A percentile compares a stretch with the other conserved stretches of the same genome.
phyloP scores from a whole-genome alignment of 2,113 vertebrate species.

The Nycticorax nycticorax region DNA sequence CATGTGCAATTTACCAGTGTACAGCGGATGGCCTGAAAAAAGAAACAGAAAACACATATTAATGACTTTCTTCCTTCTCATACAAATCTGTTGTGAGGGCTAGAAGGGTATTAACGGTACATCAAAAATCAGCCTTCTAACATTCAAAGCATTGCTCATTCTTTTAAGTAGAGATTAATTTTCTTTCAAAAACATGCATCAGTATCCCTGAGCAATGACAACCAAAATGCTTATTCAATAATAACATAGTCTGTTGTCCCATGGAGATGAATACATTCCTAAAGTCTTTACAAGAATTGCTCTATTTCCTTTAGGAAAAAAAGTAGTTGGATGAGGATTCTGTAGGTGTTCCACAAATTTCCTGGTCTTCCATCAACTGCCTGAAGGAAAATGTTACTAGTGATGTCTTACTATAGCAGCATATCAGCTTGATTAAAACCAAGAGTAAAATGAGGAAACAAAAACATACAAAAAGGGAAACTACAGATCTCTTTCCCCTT shows the following conservation, averaged over 20 bases:
- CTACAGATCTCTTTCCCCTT: background rate
- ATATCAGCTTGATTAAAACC: background rate
- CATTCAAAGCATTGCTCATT: background rate
- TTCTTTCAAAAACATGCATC: background rate
- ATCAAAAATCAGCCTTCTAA: background rate
- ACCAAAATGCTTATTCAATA: background rate
- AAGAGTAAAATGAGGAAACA: background rate
- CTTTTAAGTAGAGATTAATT: background rate
- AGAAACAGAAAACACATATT: slow-evolving; percentile 44
- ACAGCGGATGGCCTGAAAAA: slow-evolving; percentile 93
- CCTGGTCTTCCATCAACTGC: background rate
- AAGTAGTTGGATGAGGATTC: background rate
- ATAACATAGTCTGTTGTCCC: background rate
- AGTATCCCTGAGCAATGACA: background rate
- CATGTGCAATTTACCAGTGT: slow-evolving; percentile 98
- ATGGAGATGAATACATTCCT: background rate
- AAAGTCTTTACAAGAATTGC: background rate
- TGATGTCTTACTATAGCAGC: background rate
- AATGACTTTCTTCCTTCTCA: background rate
- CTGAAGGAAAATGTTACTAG: background rate
- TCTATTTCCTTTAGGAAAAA: background rate
- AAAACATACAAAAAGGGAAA: background rate
- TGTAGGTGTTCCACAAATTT: background rate
- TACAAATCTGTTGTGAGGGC: background rate
- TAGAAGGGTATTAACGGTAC: background rate